Evolutionary conservation across 2,888 invertebrate genomes (phyloP).

Genomic region (Rotaria magnacalcarata): DNA sequence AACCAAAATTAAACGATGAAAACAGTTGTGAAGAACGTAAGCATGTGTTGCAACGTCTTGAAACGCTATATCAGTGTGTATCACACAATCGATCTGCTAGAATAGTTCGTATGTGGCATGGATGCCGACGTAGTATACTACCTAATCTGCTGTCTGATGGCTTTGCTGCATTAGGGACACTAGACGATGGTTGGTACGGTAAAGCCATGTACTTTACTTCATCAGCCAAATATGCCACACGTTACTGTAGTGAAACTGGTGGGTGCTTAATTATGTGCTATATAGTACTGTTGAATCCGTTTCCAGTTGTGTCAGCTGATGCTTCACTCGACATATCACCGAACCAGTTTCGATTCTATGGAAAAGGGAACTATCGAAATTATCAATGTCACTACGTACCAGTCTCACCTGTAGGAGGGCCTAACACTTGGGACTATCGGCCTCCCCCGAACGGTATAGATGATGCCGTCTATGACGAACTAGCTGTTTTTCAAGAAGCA

Average conservation of each 20-base stretch:
- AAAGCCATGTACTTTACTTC: background rate
- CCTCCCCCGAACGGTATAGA: background rate
- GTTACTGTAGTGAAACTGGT: background rate
- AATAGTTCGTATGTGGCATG: background rate
- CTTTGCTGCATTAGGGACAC: background rate
- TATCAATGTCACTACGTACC: slow-evolving; percentile 1
- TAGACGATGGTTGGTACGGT: background rate
- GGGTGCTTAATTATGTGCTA: background rate
- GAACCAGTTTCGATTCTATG: background rate
- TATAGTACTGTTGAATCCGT: background rate
- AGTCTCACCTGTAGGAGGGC: background rate
- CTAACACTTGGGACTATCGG: background rate
- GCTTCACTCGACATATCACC: background rate
- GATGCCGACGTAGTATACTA: background rate
- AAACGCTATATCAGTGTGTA: background rate
- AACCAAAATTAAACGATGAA: background rate
- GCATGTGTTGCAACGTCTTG: background rate
- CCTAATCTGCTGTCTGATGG: background rate
- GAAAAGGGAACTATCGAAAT: background rate
- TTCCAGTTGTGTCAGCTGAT: background rate
- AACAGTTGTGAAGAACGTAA: background rate
- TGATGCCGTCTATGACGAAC: background rate
- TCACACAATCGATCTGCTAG: background rate
- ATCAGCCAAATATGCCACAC: background rate
- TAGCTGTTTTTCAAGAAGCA: too few relatives aligned